These are phyloP conservation scores for Pleuronectes platessa DNA, from an alignment of 2,113 vertebrate species.

Conservation along the genomic window DNA sequence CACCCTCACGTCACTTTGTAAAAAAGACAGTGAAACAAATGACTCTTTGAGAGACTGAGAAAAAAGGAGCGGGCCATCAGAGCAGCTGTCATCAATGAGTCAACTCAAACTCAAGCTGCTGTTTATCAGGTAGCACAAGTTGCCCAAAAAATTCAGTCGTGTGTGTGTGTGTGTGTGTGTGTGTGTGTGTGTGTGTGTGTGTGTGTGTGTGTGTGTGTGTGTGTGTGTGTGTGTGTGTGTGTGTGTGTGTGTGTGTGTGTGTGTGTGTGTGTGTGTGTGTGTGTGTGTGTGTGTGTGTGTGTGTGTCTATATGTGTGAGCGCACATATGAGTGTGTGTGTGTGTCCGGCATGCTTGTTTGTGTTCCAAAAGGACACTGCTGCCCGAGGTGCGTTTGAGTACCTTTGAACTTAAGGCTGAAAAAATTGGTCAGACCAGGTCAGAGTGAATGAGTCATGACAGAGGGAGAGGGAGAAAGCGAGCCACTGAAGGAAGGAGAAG, in stretches of 20 bases:
- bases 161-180: conserved; percentile 16
- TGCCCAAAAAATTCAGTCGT: too few relatives aligned
- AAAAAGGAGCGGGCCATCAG: background rate
- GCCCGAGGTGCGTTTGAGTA: conserved; percentile 42
- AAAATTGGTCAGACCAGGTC: conserved; percentile 52
- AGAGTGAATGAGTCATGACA: conserved; percentile 60
- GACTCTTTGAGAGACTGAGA: background rate
- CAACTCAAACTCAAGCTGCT: background rate
- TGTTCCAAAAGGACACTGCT: conserved; percentile 22
- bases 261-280: conserved; percentile 16
- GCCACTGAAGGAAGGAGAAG: conserved; percentile 6
- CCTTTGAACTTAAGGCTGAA: conserved; percentile 63
- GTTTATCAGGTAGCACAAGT: conserved; percentile 5
- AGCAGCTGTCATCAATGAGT: conserved; percentile 9
- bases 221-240: conserved; percentile 7
- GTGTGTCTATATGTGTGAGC: background rate
- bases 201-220: conserved; percentile 6
- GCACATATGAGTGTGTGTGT: conserved; percentile 10
- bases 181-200: background rate
- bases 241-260: conserved; percentile 14
- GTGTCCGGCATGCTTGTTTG: background rate
- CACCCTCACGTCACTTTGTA: conserved; percentile 1
- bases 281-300: conserved; percentile 12
- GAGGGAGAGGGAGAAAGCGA: conserved; percentile 17
- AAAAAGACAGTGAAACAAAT: conserved; percentile 26